Evolutionary conservation across 2,797 vertebrate genomes (phyloP), one percentile per base, ranked within the genome.

Genomic region (Jordanella pulchra): DNA sequence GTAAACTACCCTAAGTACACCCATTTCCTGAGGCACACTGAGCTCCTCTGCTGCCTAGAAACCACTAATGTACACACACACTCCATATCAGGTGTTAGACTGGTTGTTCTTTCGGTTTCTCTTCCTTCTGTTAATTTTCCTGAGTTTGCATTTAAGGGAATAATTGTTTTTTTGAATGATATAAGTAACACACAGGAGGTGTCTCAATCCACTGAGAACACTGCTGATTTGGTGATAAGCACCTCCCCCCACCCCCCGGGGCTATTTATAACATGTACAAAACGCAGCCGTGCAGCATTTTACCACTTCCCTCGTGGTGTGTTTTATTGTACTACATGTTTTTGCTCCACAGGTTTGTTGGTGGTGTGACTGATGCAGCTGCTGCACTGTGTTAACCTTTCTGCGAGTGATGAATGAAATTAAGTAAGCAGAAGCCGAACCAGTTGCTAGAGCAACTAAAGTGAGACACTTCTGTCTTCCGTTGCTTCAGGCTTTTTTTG

Each of bases 361-460:
- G 78, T 84, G 65, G 76, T 70, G 1, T 71, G 56, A 60, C 73
- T 76, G 69, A 51, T 83, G 82, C 78, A 80, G 79, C 78, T 77
- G 74, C 51, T 58, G 39, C 60, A 63, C 73, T 51, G 55, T 76
- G 77, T 78, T 80, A 81, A 85, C 83, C 80, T 86, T 63, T 82
- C 42, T 79, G 70, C n/a, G 67, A 79, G 75, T 64, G 70, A 53
- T 78, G 82, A 87, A 86, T 87, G 86, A 84, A 79, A 70, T 70
- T 61, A 74, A 83, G 79, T 51, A 64, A 84, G 73, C 68, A 73
- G 65, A 72, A 74, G 73, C 83, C 81, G 72, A 74, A 81, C 82
- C 79, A 80, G 87, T 91, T 90, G 88, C 88, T 86, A 84, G 85
- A 91, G 89, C 87, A 89, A 91, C 89, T 76, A 77, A 76, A 86